These are phyloP conservation scores for Drosophila rufa DNA, from an alignment of 1,140 invertebrate species.

Conservation along the genomic window DNA sequence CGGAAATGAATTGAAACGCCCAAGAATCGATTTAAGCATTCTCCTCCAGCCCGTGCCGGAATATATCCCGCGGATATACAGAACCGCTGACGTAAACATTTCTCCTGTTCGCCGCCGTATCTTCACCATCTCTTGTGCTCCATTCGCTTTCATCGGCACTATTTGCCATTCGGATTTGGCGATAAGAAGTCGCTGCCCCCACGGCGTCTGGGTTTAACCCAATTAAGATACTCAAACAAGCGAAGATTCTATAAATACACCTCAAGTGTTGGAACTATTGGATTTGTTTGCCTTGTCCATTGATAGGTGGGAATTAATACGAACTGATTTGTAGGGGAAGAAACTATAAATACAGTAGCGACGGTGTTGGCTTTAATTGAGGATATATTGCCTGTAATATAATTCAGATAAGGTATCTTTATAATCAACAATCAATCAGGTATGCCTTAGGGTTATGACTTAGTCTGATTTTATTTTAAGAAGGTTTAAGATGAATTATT, in stretches of 20 bases:
- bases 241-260: conserved; percentile 31
- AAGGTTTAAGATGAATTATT: no score
- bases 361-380: neutral
- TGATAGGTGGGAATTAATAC: conserved; percentile 36
- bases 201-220: conserved; percentile 22
- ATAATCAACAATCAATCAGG: neutral
- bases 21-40: conserved; percentile 43
- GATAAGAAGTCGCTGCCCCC: conserved; percentile 54
- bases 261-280: conserved; percentile 42
- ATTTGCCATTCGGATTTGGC: conserved; percentile 9
- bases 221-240: conserved; percentile 38
- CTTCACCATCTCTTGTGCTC: conserved; percentile 13
- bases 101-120: neutral
- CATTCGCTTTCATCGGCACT: conserved; percentile 27
- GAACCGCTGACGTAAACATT: conserved; percentile 32
- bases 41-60: conserved; percentile 27
- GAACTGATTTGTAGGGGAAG: conserved; percentile 19
- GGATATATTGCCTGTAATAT: neutral
- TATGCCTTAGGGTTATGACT: no score
- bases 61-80: conserved; percentile 27
- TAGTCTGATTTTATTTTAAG: no score
- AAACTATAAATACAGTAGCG: neutral
- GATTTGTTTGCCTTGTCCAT: conserved; percentile 37
- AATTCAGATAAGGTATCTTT: conserved; percentile 8
- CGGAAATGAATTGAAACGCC: conserved; percentile 59